Evolutionary conservation across 2,888 invertebrate species (phyloP), one percentile per base, ranked within the genome.

Genomic region (Teleiodes luculella): DNA sequence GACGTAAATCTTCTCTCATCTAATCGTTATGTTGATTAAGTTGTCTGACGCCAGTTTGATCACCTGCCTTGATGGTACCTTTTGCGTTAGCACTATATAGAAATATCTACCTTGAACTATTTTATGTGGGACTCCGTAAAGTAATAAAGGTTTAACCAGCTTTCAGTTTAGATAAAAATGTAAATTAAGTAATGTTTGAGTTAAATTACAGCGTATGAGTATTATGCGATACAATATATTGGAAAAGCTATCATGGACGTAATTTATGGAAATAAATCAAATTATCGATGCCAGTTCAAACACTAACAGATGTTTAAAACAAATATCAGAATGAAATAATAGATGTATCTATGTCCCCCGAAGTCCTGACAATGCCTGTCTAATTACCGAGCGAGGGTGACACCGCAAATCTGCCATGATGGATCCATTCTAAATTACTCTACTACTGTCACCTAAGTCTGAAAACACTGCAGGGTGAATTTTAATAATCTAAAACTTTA

Each of bases 371-470:
- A 89, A 87, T 87, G 84, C 77, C 80, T 75, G 79, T 74, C 76
- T 85, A 88, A 89, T 87, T 85, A 89, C 74, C 78, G 82, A 71
- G 74, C 74, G 78, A 78, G 86, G 87, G 86, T 79, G 86, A 84
- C 87, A 82, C 81, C 83, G 63, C 84, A 85, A 83, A 86, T 77
- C 87, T 80, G 76, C 67, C 64, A 80, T 89, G 88, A 89, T 87
- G 82, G 88, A 89, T 88, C 84, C 77, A 60, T 88, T 84, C 74
- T 70, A 72, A 62, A 72, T 68, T 72, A 69, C 74, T 70, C 72
- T 63, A 72, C 68, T 72, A 69, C 65, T 65, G 63, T 62, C 64
- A 56, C 10, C 33, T 33, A 33, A n/a, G n/a, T n/a, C 33, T 33
- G n/a, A 59, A 60, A 63, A 14, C 13, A 46, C 16, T 24, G 13